A percentile compares a stretch with the other conserved stretches of the same genome.
These are phyloP conservation scores for Barypeithes pellucidus DNA, from an alignment of 2,888 invertebrate species.

Conservation along the genomic window DNA sequence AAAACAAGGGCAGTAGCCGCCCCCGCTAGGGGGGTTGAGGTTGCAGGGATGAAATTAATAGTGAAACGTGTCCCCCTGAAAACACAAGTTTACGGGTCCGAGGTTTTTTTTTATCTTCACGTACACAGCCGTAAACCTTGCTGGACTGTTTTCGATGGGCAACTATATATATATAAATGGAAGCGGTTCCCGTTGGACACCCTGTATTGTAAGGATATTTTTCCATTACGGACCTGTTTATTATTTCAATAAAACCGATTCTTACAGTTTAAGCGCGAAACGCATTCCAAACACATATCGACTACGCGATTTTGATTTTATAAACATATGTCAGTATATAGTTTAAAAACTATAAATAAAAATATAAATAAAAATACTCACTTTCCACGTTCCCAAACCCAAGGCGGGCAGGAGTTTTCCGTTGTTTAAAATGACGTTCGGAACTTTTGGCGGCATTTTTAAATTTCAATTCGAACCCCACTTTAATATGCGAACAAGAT, in stretches of 20 bases:
- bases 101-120: too few species aligned
- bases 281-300: background rate
- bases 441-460: constrained; percentile 56
- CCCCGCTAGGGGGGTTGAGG: too few species aligned
- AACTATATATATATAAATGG: too few species aligned
- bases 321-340: background rate
- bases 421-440: constrained; percentile 72
- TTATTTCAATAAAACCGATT: background rate
- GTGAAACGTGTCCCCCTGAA: too few species aligned
- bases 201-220: too few species aligned
- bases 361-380: constrained; percentile 62
- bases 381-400: constrained; percentile 81
- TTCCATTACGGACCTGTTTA: background rate
- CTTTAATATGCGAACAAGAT: background rate
- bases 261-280: background rate
- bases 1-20: too few species aligned
- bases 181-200: too few species aligned
- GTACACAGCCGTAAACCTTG: too few species aligned
- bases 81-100: too few species aligned
- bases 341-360: background rate
- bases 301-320: background rate
- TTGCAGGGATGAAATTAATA: too few species aligned
- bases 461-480: background rate
- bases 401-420: constrained; percentile 75
- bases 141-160: too few species aligned